phyloP scores from a whole-genome alignment of 1,140 invertebrate species.

The Hydropsyche tenuis region DNA sequence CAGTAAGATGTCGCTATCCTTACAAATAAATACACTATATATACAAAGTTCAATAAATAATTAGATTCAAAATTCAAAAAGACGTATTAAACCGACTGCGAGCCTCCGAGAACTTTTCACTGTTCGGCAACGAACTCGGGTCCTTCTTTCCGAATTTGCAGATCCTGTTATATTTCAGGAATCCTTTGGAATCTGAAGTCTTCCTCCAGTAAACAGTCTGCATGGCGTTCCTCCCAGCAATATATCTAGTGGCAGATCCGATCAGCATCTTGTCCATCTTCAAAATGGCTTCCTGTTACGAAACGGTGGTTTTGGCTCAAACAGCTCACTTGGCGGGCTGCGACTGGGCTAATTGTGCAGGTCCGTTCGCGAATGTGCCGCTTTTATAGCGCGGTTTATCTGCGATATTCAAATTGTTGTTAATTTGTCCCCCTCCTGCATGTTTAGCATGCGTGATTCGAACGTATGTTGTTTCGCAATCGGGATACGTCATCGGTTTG shows the following conservation, averaged over 20 bases:
- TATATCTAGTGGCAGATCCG: slow-evolving; percentile 70
- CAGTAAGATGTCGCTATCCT: too few species aligned
- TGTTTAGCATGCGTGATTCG: too few species aligned
- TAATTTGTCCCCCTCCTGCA: too few species aligned
- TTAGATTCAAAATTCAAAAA: slow-evolving; percentile 26
- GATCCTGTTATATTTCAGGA: slow-evolving; percentile 68
- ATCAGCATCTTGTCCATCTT: slow-evolving; percentile 63
- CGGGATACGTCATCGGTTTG: too few species aligned
- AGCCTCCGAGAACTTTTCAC: slow-evolving; percentile 58
- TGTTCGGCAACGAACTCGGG: slow-evolving; percentile 59
- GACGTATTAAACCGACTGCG: slow-evolving; percentile 53
- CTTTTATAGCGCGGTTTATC: too few species aligned
- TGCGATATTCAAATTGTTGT: too few species aligned
- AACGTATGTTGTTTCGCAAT: too few species aligned
- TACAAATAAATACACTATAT: slow-evolving; percentile 15
- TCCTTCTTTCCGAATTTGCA: slow-evolving; percentile 67
- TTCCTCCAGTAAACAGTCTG: slow-evolving; percentile 76
- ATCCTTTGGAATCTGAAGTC: slow-evolving; percentile 59
- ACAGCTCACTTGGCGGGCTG: too few species aligned
- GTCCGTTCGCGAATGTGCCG: too few species aligned
- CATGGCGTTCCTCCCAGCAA: slow-evolving; percentile 72
- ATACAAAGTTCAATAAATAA: background rate
- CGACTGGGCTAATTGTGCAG: too few species aligned
- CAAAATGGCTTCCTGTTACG: too few species aligned
- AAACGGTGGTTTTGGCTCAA: too few species aligned